Evolutionary conservation across 2,797 vertebrate species (phyloP), one percentile per base, ranked within the genome.

Genomic region (Pangasius djambal): DNA sequence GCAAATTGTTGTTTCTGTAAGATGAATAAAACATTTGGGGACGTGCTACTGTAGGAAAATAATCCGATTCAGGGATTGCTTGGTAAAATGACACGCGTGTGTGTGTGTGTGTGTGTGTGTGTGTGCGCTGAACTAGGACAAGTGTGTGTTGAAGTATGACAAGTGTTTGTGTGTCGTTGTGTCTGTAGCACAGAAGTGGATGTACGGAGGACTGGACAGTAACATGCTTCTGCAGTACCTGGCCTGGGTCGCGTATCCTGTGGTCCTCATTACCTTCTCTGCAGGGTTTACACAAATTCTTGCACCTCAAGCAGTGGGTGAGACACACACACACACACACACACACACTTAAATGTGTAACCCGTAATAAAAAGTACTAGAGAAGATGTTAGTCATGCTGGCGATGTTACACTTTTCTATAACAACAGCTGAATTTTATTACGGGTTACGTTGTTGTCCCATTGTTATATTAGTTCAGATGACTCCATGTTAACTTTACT

Each of bases 211-310:
- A 37, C 94, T 99, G 95, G 97, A 98, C 94, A 97, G 95, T 92
- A 99, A 97, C 88, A 95, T 99, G 94, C 94, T 98, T 52, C 96
- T 99, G 89, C 98, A 99, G 94, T 99, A 99, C 95, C 95, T 99
- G 93, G 98, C 98, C 86, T 99, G 98, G 98, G 98, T 99, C 92
- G 98, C 97, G 88, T 99, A 99, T 91, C 98, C 98, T 0, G 97
- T 99, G 0, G 98, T 99, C 92, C 97, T 99, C 95, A 99, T 99
- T 96, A 99, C 98, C 81, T 99, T 99, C 96, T 99, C 98, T 0
- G 98, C 98, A 0, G 98, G 98, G 91, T 99, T 99, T 92, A 99
- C 98, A 18, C 98, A 99, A 96, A 99, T 99, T 90, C 95, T 99
- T 48, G 96, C 98, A 0, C 98, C 98, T 1, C 98, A 99, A 94